A percentile compares a stretch with the other conserved stretches of the same genome.
Conservation (phyloP, 1,140 invertebrate species). For the Pissodes strobi region DNA sequence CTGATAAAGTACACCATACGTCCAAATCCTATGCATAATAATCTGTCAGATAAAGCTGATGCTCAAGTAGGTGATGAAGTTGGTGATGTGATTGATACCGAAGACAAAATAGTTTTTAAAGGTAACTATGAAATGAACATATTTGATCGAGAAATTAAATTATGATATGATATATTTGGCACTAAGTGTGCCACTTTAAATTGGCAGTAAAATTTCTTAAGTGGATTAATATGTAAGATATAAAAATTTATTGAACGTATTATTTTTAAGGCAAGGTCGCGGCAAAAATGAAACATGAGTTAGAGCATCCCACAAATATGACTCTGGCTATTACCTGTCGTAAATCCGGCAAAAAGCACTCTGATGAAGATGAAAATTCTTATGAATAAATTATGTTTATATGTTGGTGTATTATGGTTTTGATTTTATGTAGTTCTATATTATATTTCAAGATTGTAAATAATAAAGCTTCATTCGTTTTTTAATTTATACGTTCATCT, state of each 20-base stretch:
- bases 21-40: conserved; percentile 47
- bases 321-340: no score
- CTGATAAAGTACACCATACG: conserved; percentile 53
- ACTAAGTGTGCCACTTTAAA: neutral
- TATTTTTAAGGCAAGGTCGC: conserved; percentile 16
- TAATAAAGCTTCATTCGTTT: no score
- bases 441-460: no score
- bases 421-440: no score
- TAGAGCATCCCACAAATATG: conserved; percentile 5
- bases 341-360: no score
- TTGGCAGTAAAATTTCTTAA: neutral
- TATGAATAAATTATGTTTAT: no score
- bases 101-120: conserved; percentile 47
- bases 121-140: conserved; percentile 36
- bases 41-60: conserved; percentile 57
- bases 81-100: conserved; percentile 52
- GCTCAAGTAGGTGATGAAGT: conserved; percentile 55
- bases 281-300: conserved; percentile 7
- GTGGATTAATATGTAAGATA: neutral
- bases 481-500: no score
- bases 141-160: neutral
- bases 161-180: neutral
- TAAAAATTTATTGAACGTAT: neutral
- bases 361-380: no score
- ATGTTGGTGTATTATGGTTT: no score